Evolutionary conservation across 2,888 invertebrate species (phyloP).

Genomic region (Chrysodeixis includens): DNA sequence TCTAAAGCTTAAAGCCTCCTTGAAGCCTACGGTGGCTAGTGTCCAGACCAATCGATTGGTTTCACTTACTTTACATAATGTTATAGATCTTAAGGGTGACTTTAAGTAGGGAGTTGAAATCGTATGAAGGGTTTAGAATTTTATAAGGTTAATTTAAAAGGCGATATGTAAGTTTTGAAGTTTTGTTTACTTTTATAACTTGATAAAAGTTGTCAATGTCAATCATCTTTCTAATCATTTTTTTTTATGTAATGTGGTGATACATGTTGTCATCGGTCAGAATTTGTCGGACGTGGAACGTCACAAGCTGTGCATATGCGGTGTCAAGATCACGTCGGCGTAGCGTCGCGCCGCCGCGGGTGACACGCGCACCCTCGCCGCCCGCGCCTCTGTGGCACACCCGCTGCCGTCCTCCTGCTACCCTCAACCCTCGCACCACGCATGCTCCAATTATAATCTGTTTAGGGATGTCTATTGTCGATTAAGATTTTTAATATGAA

Average conservation of each 20-base stretch:
- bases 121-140: constrained; percentile 39
- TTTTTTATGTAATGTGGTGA: constrained; percentile 55
- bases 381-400: constrained; percentile 55
- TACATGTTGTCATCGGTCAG: constrained; percentile 61
- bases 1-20: constrained; percentile 52
- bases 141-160: constrained; percentile 45
- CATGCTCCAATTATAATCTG: constrained; percentile 89
- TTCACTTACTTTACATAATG: constrained; percentile 44
- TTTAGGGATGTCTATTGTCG: constrained; percentile 87
- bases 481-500: constrained; percentile 69
- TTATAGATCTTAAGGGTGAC: constrained; percentile 37
- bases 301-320: constrained; percentile 82
- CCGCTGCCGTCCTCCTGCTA: constrained; percentile 66
- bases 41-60: constrained; percentile 45
- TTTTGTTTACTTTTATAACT: constrained; percentile 26
- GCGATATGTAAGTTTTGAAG: constrained; percentile 38
- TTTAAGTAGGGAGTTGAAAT: constrained; percentile 46
- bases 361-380: constrained; percentile 75
- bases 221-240: constrained; percentile 16
- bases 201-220: constrained; percentile 29
- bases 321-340: constrained; percentile 88
- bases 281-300: constrained; percentile 73
- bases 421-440: constrained; percentile 86
- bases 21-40: constrained; percentile 23
- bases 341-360: constrained; percentile 77